Evolutionary conservation across 2,113 vertebrate genomes (phyloP).

Genomic region (Empidonax traillii): DNA sequence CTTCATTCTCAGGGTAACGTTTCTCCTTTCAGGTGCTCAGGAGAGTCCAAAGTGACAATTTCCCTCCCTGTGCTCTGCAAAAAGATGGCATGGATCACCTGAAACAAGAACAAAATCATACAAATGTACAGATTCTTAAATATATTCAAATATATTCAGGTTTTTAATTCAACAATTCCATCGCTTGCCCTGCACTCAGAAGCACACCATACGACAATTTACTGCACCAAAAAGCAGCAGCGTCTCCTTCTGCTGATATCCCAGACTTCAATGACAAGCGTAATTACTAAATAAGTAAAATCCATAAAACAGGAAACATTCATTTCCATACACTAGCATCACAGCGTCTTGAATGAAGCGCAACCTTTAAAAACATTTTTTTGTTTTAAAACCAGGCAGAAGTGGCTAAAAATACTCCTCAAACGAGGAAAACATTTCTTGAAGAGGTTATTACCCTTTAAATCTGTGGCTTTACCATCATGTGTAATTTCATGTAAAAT

Average conservation of each 20-base stretch:
- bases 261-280: neutral
- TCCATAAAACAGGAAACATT: neutral
- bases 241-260: neutral
- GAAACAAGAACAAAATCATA: constrained; percentile 56
- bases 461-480: constrained; percentile 54
- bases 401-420: constrained; percentile 17
- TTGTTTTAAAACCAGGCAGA: constrained; percentile 23
- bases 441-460: constrained; percentile 38
- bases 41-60: neutral
- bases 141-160: neutral
- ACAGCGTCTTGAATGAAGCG: neutral
- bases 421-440: constrained; percentile 40
- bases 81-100: constrained; percentile 52
- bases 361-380: neutral
- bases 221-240: neutral
- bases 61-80: neutral
- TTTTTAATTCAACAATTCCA: neutral
- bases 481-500: constrained; percentile 57
- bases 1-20: constrained; percentile 33
- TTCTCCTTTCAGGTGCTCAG: neutral
- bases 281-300: constrained; percentile 13
- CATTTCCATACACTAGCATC: neutral
- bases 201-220: neutral
- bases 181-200: neutral
- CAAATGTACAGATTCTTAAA: neutral